A percentile compares a stretch with the other conserved stretches of the same genome.
phyloP scores from a whole-genome alignment of 2,888 invertebrate species.

The Cylindroiulus punctatus region DNA sequence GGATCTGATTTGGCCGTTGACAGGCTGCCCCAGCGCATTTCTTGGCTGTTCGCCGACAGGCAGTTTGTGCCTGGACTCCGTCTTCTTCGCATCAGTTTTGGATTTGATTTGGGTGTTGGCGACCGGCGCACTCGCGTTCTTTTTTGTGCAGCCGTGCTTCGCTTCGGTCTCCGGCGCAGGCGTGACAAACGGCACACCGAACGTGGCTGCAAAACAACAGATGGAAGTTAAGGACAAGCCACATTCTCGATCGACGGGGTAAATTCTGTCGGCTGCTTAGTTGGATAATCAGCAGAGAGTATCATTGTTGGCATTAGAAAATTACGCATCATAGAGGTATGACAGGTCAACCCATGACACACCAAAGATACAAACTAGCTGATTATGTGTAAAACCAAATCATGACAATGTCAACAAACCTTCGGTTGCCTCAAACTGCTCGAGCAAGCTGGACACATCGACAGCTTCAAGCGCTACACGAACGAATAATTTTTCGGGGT shows the following conservation, averaged over 20 bases:
- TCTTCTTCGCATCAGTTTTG: no score
- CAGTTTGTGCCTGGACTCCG: neutral
- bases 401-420: no score
- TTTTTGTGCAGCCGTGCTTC: neutral
- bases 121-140: no score
- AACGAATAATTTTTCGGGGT: neutral
- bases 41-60: neutral
- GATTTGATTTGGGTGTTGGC: no score
- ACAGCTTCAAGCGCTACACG: neutral
- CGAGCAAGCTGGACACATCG: neutral
- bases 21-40: neutral
- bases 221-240: neutral
- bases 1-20: neutral
- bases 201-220: neutral
- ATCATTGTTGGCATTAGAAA: no score
- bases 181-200: neutral
- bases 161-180: neutral
- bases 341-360: no score
- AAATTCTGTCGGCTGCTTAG: no score
- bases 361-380: no score
- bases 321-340: no score
- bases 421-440: constrained; percentile 39
- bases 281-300: no score
- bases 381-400: no score
- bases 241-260: no score